Conservation (phyloP, 2,888 invertebrate species). For the Conops quadrifasciatus region DNA sequence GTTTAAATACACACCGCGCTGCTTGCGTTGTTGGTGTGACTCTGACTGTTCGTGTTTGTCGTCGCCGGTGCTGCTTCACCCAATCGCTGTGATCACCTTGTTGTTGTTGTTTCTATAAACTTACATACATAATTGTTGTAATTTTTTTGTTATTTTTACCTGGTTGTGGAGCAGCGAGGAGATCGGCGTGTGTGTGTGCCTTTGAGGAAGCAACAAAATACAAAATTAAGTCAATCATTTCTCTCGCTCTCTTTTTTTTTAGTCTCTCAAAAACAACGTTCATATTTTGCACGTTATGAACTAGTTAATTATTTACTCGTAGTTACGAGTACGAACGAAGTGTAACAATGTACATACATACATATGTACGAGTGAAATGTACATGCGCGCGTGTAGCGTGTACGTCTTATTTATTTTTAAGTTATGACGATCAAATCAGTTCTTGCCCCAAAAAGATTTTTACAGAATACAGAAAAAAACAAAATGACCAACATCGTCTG, state of each 20-base stretch:
- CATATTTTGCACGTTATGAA: slow-evolving; percentile 13
- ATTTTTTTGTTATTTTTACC: background rate
- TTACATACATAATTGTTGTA: slow-evolving; percentile 27
- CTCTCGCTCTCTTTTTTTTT: slow-evolving; percentile 1
- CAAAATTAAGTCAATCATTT: background rate
- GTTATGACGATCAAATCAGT: background rate
- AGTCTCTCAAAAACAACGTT: background rate
- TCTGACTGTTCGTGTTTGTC: slow-evolving; percentile 20
- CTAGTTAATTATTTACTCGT: slow-evolving; percentile 27
- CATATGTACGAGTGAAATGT: background rate
- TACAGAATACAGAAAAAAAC: too few relatives aligned
- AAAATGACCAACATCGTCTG: background rate
- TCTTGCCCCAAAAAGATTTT: background rate
- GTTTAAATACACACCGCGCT: slow-evolving; percentile 63
- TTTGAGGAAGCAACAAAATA: slow-evolving; percentile 31
- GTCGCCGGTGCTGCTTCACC: background rate
- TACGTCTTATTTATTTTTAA: background rate
- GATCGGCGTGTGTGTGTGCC: slow-evolving; percentile 9
- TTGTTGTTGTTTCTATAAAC: slow-evolving; percentile 17
- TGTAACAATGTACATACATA: too few relatives aligned
- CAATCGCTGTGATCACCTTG: slow-evolving; percentile 17
- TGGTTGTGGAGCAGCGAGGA: slow-evolving; percentile 27
- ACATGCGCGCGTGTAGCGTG: background rate
- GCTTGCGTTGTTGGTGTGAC: slow-evolving; percentile 14
- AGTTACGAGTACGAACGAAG: background rate